Percentiles rank a stretch among this genome's conserved stretches.
phyloP scores from a whole-genome alignment of 2,888 invertebrate species.

The Loripinus fragilis region DNA sequence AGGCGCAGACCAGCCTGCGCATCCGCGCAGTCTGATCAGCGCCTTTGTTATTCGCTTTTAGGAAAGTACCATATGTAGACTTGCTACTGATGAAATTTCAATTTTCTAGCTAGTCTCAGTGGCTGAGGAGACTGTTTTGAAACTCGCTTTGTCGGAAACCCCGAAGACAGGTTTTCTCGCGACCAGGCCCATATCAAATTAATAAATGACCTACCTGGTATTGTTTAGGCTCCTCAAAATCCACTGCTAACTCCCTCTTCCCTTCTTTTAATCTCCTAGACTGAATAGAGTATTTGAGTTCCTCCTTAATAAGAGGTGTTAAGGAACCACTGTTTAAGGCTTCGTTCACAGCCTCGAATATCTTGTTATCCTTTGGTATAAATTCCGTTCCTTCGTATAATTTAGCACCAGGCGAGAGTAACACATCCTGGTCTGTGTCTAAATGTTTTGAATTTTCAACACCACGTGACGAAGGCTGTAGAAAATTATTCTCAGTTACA shows the following conservation, averaged over 20 bases:
- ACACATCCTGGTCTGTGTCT: not conserved
- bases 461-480: not conserved
- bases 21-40: no score
- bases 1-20: no score
- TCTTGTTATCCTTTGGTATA: slow-evolving; percentile 21
- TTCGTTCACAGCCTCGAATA: slow-evolving; percentile 27
- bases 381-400: not conserved
- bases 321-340: slow-evolving; percentile 37
- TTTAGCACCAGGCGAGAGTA: not conserved
- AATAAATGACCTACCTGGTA: slow-evolving; percentile 40
- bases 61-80: no score
- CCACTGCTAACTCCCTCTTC: slow-evolving; percentile 51
- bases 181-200: no score
- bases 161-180: no score
- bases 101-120: no score
- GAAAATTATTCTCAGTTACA: not conserved
- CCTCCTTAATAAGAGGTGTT: slow-evolving; percentile 54
- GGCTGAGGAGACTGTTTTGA: no score
- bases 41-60: no score
- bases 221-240: slow-evolving; percentile 39
- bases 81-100: no score
- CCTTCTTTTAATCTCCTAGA: slow-evolving; percentile 55
- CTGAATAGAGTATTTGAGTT: slow-evolving; percentile 59
- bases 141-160: no score
- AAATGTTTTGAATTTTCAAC: not conserved